phyloP scores from a whole-genome alignment of 1,140 invertebrate species.

The Drosophila tropicalis region DNA sequence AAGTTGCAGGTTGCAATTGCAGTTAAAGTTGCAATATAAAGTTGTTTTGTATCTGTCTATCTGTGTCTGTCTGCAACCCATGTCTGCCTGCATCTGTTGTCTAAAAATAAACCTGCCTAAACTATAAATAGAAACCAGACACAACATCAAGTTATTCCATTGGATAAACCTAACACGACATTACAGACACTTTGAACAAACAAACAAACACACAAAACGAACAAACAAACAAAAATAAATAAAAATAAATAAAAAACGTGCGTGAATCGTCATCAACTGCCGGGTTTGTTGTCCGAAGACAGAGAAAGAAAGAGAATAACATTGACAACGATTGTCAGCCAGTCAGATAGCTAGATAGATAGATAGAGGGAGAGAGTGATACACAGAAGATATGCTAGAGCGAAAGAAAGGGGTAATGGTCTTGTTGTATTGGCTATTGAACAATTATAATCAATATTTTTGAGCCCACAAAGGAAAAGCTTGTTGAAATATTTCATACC shows the following conservation, averaged over 20 bases:
- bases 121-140: conserved; percentile 49
- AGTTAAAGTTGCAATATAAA: conserved; percentile 55
- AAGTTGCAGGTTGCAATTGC: conserved; percentile 67
- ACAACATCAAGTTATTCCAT: conserved; percentile 64
- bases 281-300: conserved; percentile 34
- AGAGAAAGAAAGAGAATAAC: neutral
- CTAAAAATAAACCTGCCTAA: conserved; percentile 69
- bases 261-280: conserved; percentile 43
- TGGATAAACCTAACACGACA: conserved; percentile 72
- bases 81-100: conserved; percentile 42
- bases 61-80: conserved; percentile 8
- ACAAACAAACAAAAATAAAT: conserved; percentile 1
- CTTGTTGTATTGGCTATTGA: neutral
- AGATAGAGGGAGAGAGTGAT: neutral
- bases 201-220: conserved; percentile 48
- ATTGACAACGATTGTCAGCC: too few relatives aligned
- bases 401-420: neutral
- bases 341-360: neutral
- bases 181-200: conserved; percentile 67
- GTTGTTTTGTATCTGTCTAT: conserved; percentile 18
- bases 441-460: conserved; percentile 25
- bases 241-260: conserved; percentile 32
- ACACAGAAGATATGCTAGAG: neutral
- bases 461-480: too few relatives aligned
- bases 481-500: too few relatives aligned